These are phyloP conservation scores for Petrosia ficiformis DNA, from an alignment of 37 sponge, comb jelly and placozoan species.

Conservation along the genomic window DNA sequence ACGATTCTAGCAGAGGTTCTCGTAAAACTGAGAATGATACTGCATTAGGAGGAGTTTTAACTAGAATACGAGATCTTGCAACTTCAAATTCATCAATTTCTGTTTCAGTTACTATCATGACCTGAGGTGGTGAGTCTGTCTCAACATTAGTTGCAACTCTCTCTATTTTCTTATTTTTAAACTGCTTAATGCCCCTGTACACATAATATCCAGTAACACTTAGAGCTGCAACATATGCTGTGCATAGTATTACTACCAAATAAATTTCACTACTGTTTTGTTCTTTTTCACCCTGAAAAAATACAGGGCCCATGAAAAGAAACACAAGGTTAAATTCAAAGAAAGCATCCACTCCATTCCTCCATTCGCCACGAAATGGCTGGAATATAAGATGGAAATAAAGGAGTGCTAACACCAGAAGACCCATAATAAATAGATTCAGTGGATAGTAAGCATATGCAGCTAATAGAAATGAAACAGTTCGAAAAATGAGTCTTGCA, in stretches of 20 bases:
- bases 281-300: background rate
- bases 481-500: constrained; percentile 37
- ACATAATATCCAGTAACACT: too few relatives aligned
- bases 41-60: too few relatives aligned
- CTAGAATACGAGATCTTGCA: too few relatives aligned
- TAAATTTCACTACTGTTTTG: background rate
- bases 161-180: too few relatives aligned
- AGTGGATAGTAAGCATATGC: background rate
- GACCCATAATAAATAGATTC: background rate
- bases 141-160: too few relatives aligned
- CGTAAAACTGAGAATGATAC: too few relatives aligned
- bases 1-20: too few relatives aligned
- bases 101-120: too few relatives aligned
- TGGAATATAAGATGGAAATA: constrained; percentile 21
- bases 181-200: too few relatives aligned
- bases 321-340: constrained; percentile 19
- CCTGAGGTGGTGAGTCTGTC: too few relatives aligned
- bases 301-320: background rate
- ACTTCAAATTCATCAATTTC: too few relatives aligned
- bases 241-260: background rate
- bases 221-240: background rate
- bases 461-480: constrained; percentile 3
- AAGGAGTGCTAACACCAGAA: background rate
- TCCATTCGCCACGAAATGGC: constrained; percentile 5
- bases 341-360: constrained; percentile 26